Percentiles rank a stretch among this genome's conserved stretches.
Evolutionary conservation across 2,113 vertebrate species (phyloP).

Genomic region (Bubo scandiacus): DNA sequence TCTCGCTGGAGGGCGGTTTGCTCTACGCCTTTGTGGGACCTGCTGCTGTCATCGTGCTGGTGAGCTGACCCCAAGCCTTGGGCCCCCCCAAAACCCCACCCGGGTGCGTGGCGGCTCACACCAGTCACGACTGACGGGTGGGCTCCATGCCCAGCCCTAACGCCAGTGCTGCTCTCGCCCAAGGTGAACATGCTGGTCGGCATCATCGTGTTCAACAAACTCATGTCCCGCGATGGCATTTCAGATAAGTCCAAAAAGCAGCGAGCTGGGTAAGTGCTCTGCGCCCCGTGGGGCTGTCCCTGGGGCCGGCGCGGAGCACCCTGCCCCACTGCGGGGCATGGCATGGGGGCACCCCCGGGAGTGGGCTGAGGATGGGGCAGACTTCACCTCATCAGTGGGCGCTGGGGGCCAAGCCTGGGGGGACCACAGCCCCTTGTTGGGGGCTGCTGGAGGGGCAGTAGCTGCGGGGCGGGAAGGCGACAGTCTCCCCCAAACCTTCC

Average conservation of each 20-base stretch:
- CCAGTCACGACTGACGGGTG: fast-evolving
- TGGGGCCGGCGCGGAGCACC: background rate
- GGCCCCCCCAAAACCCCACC: background rate
- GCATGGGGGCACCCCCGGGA: background rate
- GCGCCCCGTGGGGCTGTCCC: background rate
- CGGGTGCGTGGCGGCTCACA: background rate
- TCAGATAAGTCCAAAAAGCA: constrained; percentile 99
- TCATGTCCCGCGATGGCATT: constrained; percentile 97
- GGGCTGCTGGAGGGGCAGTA: background rate
- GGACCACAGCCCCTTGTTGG: fast-evolving
- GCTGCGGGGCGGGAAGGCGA: background rate
- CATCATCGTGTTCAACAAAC: constrained; percentile 98
- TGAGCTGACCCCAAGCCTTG: constrained; percentile 50
- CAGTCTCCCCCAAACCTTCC: background rate
- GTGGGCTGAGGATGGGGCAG: background rate
- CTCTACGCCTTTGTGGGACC: constrained; percentile 95
- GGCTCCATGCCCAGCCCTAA: background rate
- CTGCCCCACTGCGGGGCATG: background rate
- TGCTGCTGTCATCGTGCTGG: constrained; percentile 93
- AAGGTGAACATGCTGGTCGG: constrained; percentile 99
- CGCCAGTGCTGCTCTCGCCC: background rate
- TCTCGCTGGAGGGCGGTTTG: constrained; percentile 91
- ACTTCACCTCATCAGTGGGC: background rate
- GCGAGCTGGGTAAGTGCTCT: constrained; percentile 90
- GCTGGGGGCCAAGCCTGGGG: background rate